Evolutionary conservation across 1,140 invertebrate genomes (phyloP).

Genomic region (Augochlora pura): DNA sequence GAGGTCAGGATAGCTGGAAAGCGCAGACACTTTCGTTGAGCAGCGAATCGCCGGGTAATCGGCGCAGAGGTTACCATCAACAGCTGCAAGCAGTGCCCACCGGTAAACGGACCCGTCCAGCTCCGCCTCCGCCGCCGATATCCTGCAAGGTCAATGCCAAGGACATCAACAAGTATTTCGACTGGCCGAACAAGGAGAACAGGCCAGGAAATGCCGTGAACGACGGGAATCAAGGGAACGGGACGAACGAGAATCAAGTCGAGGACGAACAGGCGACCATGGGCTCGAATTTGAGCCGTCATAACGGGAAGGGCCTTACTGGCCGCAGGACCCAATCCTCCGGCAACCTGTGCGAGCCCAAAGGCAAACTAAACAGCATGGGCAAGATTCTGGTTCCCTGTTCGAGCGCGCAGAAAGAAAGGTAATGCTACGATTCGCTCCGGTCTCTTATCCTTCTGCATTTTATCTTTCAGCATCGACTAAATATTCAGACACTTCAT

Average conservation of each 20-base stretch:
- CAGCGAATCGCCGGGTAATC: constrained; percentile 49
- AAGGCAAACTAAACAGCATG: constrained; percentile 77
- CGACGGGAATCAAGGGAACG: not conserved
- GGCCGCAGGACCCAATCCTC: constrained; percentile 86
- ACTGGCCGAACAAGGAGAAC: constrained; percentile 74
- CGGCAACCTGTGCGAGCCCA: constrained; percentile 80
- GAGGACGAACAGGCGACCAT: constrained; percentile 74
- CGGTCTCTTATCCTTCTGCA: too few species aligned
- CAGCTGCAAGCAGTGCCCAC: constrained; percentile 50
- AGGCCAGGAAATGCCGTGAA: constrained; percentile 66
- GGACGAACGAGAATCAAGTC: constrained; percentile 16
- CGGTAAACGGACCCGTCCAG: constrained; percentile 44
- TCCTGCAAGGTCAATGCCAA: constrained; percentile 65
- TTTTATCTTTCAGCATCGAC: too few species aligned
- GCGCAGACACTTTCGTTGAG: constrained; percentile 54
- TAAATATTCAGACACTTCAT: too few species aligned
- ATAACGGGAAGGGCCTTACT: constrained; percentile 84
- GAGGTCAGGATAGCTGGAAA: constrained; percentile 54
- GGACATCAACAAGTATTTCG: constrained; percentile 67
- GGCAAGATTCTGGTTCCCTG: constrained; percentile 77
- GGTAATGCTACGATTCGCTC: constrained; percentile 62
- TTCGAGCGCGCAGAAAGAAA: constrained; percentile 74
- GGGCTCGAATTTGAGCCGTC: constrained; percentile 88
- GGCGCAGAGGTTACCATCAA: constrained; percentile 52
- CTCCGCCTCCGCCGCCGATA: constrained; percentile 46